phyloP scores from a whole-genome alignment of 2,797 vertebrate genomes.

The Tapera naevia region DNA sequence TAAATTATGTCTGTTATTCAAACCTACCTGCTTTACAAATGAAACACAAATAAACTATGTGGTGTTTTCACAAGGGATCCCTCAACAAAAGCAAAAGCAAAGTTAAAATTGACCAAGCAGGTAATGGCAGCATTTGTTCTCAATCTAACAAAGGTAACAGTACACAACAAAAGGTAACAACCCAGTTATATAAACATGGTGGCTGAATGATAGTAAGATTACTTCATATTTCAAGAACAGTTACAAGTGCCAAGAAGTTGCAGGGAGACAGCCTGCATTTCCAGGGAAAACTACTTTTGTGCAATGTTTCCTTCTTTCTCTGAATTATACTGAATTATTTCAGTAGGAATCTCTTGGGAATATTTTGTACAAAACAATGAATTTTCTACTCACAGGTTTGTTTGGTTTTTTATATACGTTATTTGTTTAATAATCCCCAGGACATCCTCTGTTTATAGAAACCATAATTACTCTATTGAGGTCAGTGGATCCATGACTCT shows the following conservation, averaged over 20 bases:
- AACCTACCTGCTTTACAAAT: background rate
- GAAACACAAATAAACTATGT: background rate
- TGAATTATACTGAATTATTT: background rate
- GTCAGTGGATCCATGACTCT: background rate
- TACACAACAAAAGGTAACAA: no score
- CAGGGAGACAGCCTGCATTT: background rate
- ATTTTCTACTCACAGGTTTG: background rate
- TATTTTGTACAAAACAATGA: background rate
- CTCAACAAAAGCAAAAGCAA: background rate
- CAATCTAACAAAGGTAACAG: background rate
- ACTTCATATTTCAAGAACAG: background rate
- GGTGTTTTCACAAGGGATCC: background rate
- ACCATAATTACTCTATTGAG: background rate
- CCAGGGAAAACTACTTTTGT: background rate
- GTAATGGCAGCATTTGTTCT: constrained; percentile 10
- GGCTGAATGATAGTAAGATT: background rate
- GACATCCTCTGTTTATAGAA: background rate
- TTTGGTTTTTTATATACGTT: background rate
- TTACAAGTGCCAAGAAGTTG: background rate
- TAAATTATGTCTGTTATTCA: background rate
- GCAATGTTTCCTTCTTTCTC: background rate
- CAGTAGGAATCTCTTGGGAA: background rate
- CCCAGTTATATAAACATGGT: background rate
- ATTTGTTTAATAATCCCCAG: background rate
- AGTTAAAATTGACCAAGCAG: constrained; percentile 32